These are phyloP conservation scores for Cyclura pinguis DNA, from an alignment of 2,797 vertebrate species.

Conservation along the genomic window DNA sequence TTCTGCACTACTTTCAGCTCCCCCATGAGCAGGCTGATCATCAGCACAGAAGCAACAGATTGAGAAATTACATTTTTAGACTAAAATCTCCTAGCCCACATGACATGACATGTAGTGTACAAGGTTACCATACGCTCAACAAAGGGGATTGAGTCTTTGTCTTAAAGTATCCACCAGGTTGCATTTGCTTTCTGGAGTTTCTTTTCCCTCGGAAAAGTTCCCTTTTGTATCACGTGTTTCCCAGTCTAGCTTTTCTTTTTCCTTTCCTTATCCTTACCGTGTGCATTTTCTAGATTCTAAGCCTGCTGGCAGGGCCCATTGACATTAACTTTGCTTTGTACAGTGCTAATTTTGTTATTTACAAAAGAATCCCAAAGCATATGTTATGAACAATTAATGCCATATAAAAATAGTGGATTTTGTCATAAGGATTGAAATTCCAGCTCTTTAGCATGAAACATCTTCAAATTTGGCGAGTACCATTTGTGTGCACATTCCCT, in stretches of 20 bases:
- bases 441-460: constrained; percentile 24
- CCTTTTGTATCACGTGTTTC: not conserved
- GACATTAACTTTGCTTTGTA: not conserved
- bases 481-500: too few species aligned
- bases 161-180: not conserved
- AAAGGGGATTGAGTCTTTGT: too few species aligned
- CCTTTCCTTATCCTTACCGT: not conserved
- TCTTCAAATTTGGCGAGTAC: not conserved
- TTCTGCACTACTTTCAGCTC: not conserved
- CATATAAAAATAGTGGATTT: constrained; percentile 2
- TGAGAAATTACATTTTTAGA: too few species aligned
- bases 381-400: not conserved
- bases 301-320: not conserved
- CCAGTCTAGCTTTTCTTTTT: not conserved
- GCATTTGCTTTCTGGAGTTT: not conserved
- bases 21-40: not conserved
- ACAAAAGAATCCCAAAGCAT: not conserved
- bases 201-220: not conserved
- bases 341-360: not conserved
- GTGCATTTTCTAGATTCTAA: not conserved
- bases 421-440: constrained; percentile 1
- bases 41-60: not conserved
- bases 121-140: too few species aligned
- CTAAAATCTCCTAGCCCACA: too few species aligned
- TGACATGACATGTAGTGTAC: too few species aligned